Percentiles rank a stretch among this genome's conserved stretches.
Evolutionary conservation across 37 sponge, comb jelly and placozoan species (phyloP).

Genomic region (Amphimedon queenslandica): DNA sequence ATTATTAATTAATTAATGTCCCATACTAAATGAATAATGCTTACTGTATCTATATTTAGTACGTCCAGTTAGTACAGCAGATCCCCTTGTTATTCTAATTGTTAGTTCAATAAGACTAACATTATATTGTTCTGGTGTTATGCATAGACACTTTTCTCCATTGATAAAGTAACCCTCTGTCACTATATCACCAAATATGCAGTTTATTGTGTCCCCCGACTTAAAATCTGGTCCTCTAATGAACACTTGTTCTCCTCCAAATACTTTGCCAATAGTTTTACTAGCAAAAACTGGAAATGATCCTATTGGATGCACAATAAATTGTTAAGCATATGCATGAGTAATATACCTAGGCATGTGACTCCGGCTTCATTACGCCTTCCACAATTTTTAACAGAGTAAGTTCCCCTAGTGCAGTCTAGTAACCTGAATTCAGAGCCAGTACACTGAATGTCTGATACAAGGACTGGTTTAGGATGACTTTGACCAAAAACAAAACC

Average conservation of each 20-base stretch:
- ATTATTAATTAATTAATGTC: no score
- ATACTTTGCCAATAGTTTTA: constrained; percentile 38
- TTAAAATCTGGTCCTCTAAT: constrained; percentile 5
- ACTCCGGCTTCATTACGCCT: constrained; percentile 18
- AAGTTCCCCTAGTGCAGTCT: not conserved
- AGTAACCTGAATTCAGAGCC: not conserved
- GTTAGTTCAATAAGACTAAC: constrained; percentile 15
- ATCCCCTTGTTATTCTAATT: not conserved
- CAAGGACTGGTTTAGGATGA: not conserved
- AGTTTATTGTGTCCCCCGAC: constrained; percentile 15
- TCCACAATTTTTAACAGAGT: not conserved
- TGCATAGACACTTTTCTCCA: constrained; percentile 22
- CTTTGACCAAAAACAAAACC: not conserved
- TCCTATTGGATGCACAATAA: no score
- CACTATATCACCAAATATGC: constrained; percentile 23
- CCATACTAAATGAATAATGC: no score
- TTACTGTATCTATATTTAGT: constrained; percentile 3
- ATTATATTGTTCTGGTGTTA: constrained; percentile 19
- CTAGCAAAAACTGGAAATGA: not conserved
- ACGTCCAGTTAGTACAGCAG: not conserved
- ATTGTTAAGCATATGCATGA: no score
- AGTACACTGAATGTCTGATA: not conserved
- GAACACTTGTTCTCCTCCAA: constrained; percentile 44
- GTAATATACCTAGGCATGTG: constrained; percentile 4
- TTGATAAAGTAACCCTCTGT: constrained; percentile 2